Percentiles rank a stretch among this genome's conserved stretches.
These are phyloP conservation scores for Drosophila rhopaloa DNA, from an alignment of 1,140 invertebrate species.

Conservation along the genomic window DNA sequence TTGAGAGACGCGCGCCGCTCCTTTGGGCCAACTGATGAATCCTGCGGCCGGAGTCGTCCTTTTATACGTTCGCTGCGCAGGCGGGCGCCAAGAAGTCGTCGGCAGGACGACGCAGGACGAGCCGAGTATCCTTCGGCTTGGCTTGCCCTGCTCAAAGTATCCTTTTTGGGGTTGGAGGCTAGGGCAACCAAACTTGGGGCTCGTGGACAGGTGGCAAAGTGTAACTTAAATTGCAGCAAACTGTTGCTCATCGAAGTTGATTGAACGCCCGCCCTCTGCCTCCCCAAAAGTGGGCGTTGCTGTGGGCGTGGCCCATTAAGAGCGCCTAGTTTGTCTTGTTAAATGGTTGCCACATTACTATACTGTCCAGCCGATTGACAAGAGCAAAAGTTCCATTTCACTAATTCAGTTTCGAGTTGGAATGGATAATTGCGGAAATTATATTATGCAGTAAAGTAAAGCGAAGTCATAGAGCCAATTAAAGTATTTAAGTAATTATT, in stretches of 20 bases:
- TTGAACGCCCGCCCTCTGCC: slow-evolving; percentile 22
- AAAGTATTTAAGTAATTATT: not conserved
- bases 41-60: slow-evolving; percentile 41
- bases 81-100: slow-evolving; percentile 27
- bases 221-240: slow-evolving; percentile 80
- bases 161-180: slow-evolving; percentile 7
- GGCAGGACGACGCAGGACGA: slow-evolving; percentile 38
- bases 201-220: slow-evolving; percentile 61
- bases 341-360: slow-evolving; percentile 38
- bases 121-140: slow-evolving; percentile 29
- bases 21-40: slow-evolving; percentile 65
- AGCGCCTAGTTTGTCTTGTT: slow-evolving; percentile 26
- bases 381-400: slow-evolving; percentile 32
- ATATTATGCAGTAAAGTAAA: not conserved
- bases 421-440: slow-evolving; percentile 15
- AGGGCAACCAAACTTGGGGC: not conserved
- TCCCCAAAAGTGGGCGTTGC: not conserved
- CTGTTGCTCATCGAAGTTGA: slow-evolving; percentile 72
- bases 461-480: not conserved
- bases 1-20: slow-evolving; percentile 73
- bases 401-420: slow-evolving; percentile 32
- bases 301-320: slow-evolving; percentile 33
- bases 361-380: slow-evolving; percentile 27
- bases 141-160: not conserved
- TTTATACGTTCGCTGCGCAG: slow-evolving; percentile 61